These are phyloP conservation scores for Phaenicophaeus curvirostris DNA, from an alignment of 2,797 vertebrate genomes.

Conservation along the genomic window DNA sequence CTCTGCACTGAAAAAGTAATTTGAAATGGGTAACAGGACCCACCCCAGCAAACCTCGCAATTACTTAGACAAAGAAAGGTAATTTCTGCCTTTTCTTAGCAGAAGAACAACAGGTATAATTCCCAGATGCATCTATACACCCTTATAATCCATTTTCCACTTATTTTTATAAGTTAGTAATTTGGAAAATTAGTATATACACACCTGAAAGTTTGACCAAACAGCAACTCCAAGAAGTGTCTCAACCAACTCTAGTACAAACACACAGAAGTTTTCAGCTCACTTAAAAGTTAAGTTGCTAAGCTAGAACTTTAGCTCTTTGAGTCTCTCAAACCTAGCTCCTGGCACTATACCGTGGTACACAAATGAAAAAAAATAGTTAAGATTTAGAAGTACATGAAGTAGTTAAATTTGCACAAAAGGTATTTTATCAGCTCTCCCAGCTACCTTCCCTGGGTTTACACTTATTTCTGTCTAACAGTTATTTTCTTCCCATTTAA, in stretches of 20 bases:
- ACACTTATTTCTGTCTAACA: background rate
- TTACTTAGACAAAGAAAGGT: background rate
- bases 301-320: background rate
- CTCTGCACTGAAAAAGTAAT: background rate
- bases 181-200: background rate
- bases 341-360: background rate
- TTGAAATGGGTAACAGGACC: background rate
- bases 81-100: background rate
- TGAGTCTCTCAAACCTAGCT: background rate
- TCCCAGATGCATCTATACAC: background rate
- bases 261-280: background rate
- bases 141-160: background rate
- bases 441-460: background rate
- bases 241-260: background rate
- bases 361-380: background rate
- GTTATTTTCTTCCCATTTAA: background rate
- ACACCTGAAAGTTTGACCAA: background rate
- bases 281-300: background rate
- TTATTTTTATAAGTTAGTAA: background rate
- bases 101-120: background rate
- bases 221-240: background rate
- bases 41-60: background rate
- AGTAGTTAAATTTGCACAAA: background rate
- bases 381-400: background rate
- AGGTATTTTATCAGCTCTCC: background rate